Percentiles rank a stretch among this genome's conserved stretches.
phyloP scores from a whole-genome alignment of 2,797 vertebrate genomes.

The Hippoglossus hippoglossus region DNA sequence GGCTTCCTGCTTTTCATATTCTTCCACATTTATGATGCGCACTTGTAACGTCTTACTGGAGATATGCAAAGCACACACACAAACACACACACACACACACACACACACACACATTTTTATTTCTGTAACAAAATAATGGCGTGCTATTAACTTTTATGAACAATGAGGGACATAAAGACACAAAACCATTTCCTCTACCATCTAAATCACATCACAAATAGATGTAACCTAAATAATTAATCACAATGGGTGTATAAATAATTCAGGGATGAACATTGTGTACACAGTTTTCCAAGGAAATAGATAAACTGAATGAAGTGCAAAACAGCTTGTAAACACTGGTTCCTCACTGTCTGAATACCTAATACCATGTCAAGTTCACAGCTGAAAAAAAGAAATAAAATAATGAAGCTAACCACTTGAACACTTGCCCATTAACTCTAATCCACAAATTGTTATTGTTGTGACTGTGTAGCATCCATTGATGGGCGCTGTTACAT shows the following conservation, averaged over 20 bases:
- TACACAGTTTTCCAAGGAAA: constrained; percentile 20
- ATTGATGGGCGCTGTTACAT: constrained; percentile 30
- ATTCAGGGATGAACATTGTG: constrained; percentile 61
- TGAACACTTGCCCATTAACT: background rate
- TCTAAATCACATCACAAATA: constrained; percentile 75
- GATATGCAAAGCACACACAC: constrained; percentile 36
- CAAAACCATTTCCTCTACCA: constrained; percentile 31
- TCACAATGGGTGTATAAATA: constrained; percentile 63
- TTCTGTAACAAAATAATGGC: constrained; percentile 8
- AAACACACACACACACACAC: constrained; percentile 7
- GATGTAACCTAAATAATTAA: constrained; percentile 73
- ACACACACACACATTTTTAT: background rate
- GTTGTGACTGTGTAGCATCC: background rate
- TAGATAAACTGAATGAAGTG: constrained; percentile 16
- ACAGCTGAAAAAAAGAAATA: background rate
- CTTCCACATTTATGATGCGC: constrained; percentile 90
- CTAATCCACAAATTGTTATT: background rate
- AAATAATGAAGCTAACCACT: background rate
- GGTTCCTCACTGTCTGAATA: background rate
- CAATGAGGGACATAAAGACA: background rate
- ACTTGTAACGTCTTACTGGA: constrained; percentile 90
- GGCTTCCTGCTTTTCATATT: constrained; percentile 94
- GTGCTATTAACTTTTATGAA: background rate
- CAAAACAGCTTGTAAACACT: background rate
- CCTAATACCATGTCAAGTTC: background rate